Evolutionary conservation across 2,113 vertebrate genomes (phyloP).

Genomic region (Triplophysa tibetana): DNA sequence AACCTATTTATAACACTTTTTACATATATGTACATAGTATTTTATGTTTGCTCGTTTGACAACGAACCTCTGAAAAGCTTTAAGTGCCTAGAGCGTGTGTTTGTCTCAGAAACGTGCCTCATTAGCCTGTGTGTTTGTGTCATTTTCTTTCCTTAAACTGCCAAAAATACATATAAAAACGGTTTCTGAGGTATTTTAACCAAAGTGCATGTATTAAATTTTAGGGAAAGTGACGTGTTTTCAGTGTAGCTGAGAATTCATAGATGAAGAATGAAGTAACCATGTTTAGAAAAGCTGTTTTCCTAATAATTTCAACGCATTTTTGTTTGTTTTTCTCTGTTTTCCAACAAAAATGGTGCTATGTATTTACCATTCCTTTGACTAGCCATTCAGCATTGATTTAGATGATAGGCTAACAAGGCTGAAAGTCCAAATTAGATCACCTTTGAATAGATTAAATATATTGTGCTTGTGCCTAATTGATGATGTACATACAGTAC

Average conservation of each 20-base stretch:
- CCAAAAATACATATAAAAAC: slow-evolving; percentile 62
- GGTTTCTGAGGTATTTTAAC: slow-evolving; percentile 71
- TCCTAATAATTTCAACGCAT: slow-evolving; percentile 66
- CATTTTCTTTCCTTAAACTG: slow-evolving; percentile 61
- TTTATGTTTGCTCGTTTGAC: slow-evolving; percentile 86
- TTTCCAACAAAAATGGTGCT: slow-evolving; percentile 81
- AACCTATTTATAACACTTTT: slow-evolving; percentile 99
- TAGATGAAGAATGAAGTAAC: slow-evolving; percentile 52
- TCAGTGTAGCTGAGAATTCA: slow-evolving; percentile 54
- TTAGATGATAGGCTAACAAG: slow-evolving; percentile 48
- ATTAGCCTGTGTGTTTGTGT: slow-evolving; percentile 61
- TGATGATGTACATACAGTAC: slow-evolving; percentile 63
- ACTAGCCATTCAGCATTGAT: slow-evolving; percentile 68
- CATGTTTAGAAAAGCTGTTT: slow-evolving; percentile 60
- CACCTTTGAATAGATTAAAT: slow-evolving; percentile 56
- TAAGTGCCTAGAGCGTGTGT: slow-evolving; percentile 86
- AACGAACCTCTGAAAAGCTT: slow-evolving; percentile 73
- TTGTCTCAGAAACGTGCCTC: slow-evolving; percentile 67
- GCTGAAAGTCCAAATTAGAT: slow-evolving; percentile 55
- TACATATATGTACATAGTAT: slow-evolving; percentile 99
- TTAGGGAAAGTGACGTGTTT: slow-evolving; percentile 51
- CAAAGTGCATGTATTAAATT: slow-evolving; percentile 72
- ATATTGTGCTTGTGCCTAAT: slow-evolving; percentile 55
- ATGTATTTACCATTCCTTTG: slow-evolving; percentile 83
- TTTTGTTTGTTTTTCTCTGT: slow-evolving; percentile 65